Evolutionary conservation across 2,888 invertebrate genomes (phyloP).

Genomic region (Oegoconia quadripuncta): DNA sequence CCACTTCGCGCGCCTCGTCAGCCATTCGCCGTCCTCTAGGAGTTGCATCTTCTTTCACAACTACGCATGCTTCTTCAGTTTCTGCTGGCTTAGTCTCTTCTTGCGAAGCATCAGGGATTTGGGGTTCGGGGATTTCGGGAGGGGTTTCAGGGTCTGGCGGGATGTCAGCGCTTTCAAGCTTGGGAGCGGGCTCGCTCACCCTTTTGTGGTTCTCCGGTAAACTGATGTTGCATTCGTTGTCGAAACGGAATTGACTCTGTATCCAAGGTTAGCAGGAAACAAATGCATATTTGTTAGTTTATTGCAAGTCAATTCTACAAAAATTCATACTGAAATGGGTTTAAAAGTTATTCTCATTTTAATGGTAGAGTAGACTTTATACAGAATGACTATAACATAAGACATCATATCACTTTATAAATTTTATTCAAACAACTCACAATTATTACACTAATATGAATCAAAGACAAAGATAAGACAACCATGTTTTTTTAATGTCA

Average conservation of each 20-base stretch:
- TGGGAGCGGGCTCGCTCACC: conserved; percentile 87
- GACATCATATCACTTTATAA: too few species aligned
- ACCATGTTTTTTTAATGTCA: too few species aligned
- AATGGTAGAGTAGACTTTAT: too few species aligned
- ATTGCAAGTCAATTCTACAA: conserved; percentile 7
- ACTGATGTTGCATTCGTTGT: conserved; percentile 99
- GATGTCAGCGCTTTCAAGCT: conserved; percentile 56
- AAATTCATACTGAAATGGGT: too few species aligned
- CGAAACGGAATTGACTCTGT: conserved; percentile 99
- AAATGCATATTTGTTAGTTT: conserved; percentile 32
- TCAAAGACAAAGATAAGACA: too few species aligned
- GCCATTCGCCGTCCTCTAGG: conserved; percentile 65
- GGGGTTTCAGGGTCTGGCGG: conserved; percentile 26
- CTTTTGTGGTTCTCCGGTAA: conserved; percentile 98
- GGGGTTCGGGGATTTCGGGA: conserved; percentile 37
- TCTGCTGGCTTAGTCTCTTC: conserved; percentile 51
- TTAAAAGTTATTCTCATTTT: too few species aligned
- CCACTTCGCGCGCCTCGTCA: conserved; percentile 72
- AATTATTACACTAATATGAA: too few species aligned
- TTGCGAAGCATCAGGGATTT: conserved; percentile 44
- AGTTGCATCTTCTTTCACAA: conserved; percentile 67
- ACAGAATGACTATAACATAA: too few species aligned
- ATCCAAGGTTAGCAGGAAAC: conserved; percentile 63
- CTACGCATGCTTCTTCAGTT: conserved; percentile 65
- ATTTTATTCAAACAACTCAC: too few species aligned